These are phyloP conservation scores for Pollenia angustigena DNA, from an alignment of 2,888 invertebrate genomes.

Conservation along the genomic window DNA sequence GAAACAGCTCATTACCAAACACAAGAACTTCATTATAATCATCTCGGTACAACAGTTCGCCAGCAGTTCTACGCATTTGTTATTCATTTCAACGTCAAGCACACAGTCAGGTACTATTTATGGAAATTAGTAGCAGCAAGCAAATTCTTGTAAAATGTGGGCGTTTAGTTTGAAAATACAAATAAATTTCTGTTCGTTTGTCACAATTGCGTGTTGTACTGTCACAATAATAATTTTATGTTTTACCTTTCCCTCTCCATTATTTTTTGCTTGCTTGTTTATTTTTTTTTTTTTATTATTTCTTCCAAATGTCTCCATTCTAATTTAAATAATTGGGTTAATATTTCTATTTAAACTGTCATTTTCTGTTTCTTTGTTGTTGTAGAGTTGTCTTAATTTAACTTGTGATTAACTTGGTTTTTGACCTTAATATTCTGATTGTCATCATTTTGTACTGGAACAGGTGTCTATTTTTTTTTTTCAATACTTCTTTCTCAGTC, in stretches of 20 bases:
- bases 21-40: slow-evolving; percentile 14
- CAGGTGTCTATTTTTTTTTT: slow-evolving; percentile 35
- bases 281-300: background rate
- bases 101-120: slow-evolving; percentile 1
- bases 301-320: background rate
- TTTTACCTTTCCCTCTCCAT: background rate
- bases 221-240: slow-evolving; percentile 20
- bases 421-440: slow-evolving; percentile 55
- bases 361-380: slow-evolving; percentile 46
- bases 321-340: slow-evolving; percentile 38
- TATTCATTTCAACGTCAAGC: slow-evolving; percentile 28
- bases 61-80: slow-evolving; percentile 12
- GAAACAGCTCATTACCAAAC: slow-evolving; percentile 41
- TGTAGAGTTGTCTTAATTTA: background rate
- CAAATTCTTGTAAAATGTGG: slow-evolving; percentile 43
- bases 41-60: background rate
- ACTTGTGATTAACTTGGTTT: slow-evolving; percentile 23
- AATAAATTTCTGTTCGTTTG: background rate
- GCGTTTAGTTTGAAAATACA: slow-evolving; percentile 33
- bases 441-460: slow-evolving; percentile 25
- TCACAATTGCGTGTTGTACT: slow-evolving; percentile 1
- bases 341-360: slow-evolving; percentile 42
- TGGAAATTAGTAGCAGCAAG: slow-evolving; percentile 29
- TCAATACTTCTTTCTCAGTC: slow-evolving; percentile 6
- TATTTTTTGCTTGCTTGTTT: background rate